Percentiles rank a stretch among this genome's conserved stretches.
These are phyloP conservation scores for Formica selysi DNA, from an alignment of 1,140 invertebrate species.

Conservation along the genomic window DNA sequence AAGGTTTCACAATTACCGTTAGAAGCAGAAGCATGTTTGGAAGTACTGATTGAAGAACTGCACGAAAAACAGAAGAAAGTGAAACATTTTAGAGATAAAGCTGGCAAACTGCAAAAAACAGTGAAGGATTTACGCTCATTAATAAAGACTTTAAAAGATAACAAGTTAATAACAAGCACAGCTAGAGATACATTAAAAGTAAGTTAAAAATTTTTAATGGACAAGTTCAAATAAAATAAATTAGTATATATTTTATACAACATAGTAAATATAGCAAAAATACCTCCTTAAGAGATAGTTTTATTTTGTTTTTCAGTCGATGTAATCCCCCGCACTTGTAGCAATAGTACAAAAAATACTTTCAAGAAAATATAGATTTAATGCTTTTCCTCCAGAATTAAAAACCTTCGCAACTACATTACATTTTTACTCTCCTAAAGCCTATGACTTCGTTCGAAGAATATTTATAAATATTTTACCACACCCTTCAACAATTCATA, in stretches of 20 bases:
- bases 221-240: too few relatives aligned
- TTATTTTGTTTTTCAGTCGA: background rate
- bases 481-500: conserved; percentile 75
- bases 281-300: background rate
- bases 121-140: conserved; percentile 8
- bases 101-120: background rate
- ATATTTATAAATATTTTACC: conserved; percentile 67
- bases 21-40: background rate
- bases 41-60: background rate
- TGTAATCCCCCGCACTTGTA: background rate
- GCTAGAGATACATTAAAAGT: background rate
- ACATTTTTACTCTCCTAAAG: conserved; percentile 76
- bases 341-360: conserved; percentile 4
- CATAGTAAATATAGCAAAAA: background rate
- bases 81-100: background rate
- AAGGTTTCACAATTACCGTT: background rate
- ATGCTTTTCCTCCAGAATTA: conserved; percentile 61
- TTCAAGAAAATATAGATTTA: background rate
- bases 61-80: background rate
- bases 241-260: too few relatives aligned
- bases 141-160: background rate
- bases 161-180: background rate
- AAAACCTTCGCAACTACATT: conserved; percentile 75
- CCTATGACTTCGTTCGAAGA: conserved; percentile 63
- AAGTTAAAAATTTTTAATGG: background rate